Evolutionary conservation across 1,140 invertebrate species (phyloP), one percentile per base, ranked within the genome.

Genomic region (Rhyacophila brunnea): DNA sequence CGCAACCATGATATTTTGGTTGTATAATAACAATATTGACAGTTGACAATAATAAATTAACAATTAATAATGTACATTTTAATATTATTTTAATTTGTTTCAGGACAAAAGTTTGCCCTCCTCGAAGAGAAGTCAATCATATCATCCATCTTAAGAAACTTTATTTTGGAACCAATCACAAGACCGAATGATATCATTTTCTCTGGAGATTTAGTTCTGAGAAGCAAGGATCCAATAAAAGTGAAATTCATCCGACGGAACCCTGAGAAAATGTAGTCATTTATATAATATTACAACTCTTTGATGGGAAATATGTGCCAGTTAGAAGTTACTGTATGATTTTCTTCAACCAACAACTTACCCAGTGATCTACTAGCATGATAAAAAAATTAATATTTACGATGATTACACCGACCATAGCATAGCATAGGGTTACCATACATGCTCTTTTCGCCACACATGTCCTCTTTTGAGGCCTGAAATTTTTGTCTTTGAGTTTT

Each of bases 31-130:
- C 6, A 6, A 35, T 7, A 35, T 35, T 35, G 34, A 7, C 6
- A 35, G 6, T 35, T 35, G n/a, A 7, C n/a, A 35, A 43, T 15
- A 43, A 43, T 15, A 13, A n/a, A 1, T 15, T 1, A 14, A 1
- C 2, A 13, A 15, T 14, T 43, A 19, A 10, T 17, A 20, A 6
- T 47, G 19, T 20, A 23, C 10, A 28, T 20, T 20, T 14, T 10
- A 10, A 10, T 14, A 43, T 1, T 10, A 2, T 20, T 47, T 53
- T 55, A 11, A 10, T 48, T 1, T 1, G 6, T 58, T 42, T 52
- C 23, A 64, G 86, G 86, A 35, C 86, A 88, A 67, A 87, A 84
- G 70, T 91, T 91, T 73, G 89, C 89, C 13, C 72, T 86, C 65
- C 69, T 87, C 58, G 89, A 91, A 75, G 81, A 83, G 64, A 90